Conservation (phyloP, 2,797 vertebrate species). For the Petrocephalus schoutedeni region DNA sequence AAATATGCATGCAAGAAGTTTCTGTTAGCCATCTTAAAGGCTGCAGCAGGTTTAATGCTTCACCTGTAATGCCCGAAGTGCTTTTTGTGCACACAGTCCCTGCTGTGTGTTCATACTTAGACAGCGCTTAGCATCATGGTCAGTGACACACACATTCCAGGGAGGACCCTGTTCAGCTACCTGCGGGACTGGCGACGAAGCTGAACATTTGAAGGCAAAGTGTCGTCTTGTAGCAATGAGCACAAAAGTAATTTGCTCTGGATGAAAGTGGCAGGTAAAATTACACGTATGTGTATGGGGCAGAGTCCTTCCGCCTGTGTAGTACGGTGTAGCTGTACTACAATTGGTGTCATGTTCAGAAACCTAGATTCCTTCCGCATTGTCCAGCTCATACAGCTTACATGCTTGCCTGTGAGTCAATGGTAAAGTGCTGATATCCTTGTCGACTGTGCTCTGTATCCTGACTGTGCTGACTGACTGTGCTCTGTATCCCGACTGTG, state of each 20-base stretch:
- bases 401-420: not conserved
- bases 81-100: not conserved
- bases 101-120: not conserved
- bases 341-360: not conserved
- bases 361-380: not conserved
- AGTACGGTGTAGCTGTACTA: not conserved
- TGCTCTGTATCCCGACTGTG: no score
- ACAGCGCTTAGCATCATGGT: not conserved
- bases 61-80: not conserved
- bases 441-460: not conserved
- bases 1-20: no score
- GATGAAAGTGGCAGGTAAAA: not conserved
- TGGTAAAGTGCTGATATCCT: not conserved
- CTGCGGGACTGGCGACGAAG: not conserved
- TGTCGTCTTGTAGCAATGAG: not conserved
- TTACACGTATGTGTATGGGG: not conserved
- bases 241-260: not conserved
- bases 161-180: not conserved
- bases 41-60: not conserved
- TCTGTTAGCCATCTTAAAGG: not conserved
- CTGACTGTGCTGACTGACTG: no score
- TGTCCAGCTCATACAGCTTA: not conserved
- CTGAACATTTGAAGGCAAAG: not conserved
- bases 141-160: not conserved
- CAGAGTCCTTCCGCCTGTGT: not conserved